Percentiles rank a stretch among this genome's conserved stretches.
These are phyloP conservation scores for Harpagoxenus sublaevis DNA, from an alignment of 2,888 invertebrate genomes.

Conservation along the genomic window DNA sequence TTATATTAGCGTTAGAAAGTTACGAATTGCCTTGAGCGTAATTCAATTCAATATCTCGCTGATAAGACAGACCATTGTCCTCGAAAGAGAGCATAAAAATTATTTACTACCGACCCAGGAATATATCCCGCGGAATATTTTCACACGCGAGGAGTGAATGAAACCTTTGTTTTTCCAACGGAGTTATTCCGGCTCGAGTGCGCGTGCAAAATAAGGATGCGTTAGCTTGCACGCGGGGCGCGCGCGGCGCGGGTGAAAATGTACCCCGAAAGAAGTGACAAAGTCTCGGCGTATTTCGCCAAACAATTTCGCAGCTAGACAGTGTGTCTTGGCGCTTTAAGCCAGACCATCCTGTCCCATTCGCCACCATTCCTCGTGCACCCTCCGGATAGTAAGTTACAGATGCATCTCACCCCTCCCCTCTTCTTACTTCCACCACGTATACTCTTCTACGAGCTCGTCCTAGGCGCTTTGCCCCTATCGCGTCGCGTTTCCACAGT, in stretches of 20 bases:
- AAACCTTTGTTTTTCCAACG: conserved; percentile 61
- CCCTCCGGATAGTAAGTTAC: conserved; percentile 68
- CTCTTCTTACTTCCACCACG: conserved; percentile 55
- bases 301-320: conserved; percentile 81
- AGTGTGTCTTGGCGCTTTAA: conserved; percentile 79
- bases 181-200: conserved; percentile 61
- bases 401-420: conserved; percentile 43
- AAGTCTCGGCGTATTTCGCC: conserved; percentile 80
- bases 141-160: conserved; percentile 50
- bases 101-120: conserved; percentile 3
- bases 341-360: conserved; percentile 80
- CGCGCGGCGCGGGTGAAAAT: conserved; percentile 72
- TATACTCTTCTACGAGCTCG: conserved; percentile 56
- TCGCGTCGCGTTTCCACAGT: conserved; percentile 62
- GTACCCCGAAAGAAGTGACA: conserved; percentile 79
- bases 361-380: conserved; percentile 74
- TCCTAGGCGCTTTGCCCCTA: conserved; percentile 64
- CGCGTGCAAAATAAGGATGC: conserved; percentile 55
- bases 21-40: conserved; percentile 2
- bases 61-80: conserved; percentile 20
- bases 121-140: conserved; percentile 33
- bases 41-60: conserved; percentile 27
- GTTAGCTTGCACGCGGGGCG: conserved; percentile 63
- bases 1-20: not conserved
- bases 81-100: conserved; percentile 32